Evolutionary conservation across 2,113 vertebrate genomes (phyloP).

Genomic region (Heteronetta atricapilla): DNA sequence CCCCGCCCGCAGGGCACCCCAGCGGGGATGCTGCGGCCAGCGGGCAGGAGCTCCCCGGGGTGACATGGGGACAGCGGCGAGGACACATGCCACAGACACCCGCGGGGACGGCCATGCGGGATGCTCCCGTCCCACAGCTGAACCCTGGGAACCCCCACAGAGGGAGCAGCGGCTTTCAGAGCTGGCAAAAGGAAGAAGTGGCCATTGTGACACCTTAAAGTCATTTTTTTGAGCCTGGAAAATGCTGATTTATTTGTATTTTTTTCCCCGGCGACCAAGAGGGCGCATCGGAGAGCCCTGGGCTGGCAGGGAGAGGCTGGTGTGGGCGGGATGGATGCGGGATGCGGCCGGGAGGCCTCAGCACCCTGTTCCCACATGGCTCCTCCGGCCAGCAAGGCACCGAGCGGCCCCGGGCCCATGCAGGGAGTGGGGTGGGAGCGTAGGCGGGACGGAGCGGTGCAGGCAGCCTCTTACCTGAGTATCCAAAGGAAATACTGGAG

Average conservation of each 20-base stretch:
- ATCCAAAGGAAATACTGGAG: slow-evolving; percentile 99
- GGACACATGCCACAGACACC: background rate
- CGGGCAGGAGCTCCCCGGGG: background rate
- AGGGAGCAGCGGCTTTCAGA: rapidly evolving
- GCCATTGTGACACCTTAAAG: background rate
- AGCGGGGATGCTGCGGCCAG: background rate
- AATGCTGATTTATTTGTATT: background rate
- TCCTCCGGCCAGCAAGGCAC: rapidly evolving
- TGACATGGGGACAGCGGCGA: rapidly evolving
- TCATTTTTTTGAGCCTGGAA: background rate
- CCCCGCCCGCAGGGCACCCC: background rate
- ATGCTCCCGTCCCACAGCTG: rapidly evolving
- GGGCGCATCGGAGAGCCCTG: background rate
- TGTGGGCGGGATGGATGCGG: background rate
- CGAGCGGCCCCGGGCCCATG: rapidly evolving
- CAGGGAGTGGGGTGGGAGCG: slow-evolving; percentile 9
- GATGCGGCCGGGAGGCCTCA: background rate
- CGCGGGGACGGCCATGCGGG: rapidly evolving
- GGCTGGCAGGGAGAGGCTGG: background rate
- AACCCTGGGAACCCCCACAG: background rate
- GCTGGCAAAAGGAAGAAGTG: background rate
- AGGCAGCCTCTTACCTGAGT: slow-evolving; percentile 91
- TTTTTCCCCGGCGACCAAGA: background rate
- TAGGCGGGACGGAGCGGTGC: background rate
- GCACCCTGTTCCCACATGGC: rapidly evolving